phyloP scores from a whole-genome alignment of 35 echinoderm and acorn worm genomes.

The Apostichopus californicus region DNA sequence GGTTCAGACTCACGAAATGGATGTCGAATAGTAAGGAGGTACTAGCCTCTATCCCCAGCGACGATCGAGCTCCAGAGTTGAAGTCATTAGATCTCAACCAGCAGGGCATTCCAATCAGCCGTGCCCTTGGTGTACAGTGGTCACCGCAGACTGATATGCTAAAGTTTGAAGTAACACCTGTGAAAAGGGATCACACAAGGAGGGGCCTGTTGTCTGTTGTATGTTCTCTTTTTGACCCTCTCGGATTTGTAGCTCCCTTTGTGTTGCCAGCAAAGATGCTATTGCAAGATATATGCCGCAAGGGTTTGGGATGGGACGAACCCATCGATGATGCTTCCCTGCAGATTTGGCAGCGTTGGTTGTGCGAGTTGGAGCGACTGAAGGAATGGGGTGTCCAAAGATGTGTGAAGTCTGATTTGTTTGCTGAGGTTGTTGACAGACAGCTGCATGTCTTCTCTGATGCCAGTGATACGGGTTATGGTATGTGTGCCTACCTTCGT shows the following conservation, averaged over 20 bases:
- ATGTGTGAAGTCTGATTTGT: conserved; percentile 49
- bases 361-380: conserved; percentile 37
- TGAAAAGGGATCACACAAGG: conserved; percentile 11
- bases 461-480: conserved; percentile 67
- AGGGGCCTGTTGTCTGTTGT: conserved; percentile 57
- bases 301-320: conserved; percentile 60
- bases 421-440: background rate
- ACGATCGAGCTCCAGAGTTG: conserved; percentile 40
- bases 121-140: conserved; percentile 54
- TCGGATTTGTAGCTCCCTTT: conserved; percentile 51
- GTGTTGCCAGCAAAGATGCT: conserved; percentile 62
- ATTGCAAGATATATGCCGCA: conserved; percentile 54
- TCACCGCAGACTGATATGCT: conserved; percentile 55
- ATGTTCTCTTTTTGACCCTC: conserved; percentile 58
- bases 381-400: conserved; percentile 50
- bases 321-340: conserved; percentile 16
- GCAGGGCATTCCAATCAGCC: conserved; percentile 32
- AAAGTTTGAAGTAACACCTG: background rate
- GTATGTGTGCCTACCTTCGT: conserved; percentile 63
- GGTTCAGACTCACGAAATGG: conserved; percentile 65
- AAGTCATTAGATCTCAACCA: conserved; percentile 50
- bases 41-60: conserved; percentile 32
- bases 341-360: conserved; percentile 54
- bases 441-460: conserved; percentile 83
- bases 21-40: conserved; percentile 55